Percentiles rank a stretch among this genome's conserved stretches.
phyloP scores from a whole-genome alignment of 2,113 vertebrate species.

The Panurus biarmicus region DNA sequence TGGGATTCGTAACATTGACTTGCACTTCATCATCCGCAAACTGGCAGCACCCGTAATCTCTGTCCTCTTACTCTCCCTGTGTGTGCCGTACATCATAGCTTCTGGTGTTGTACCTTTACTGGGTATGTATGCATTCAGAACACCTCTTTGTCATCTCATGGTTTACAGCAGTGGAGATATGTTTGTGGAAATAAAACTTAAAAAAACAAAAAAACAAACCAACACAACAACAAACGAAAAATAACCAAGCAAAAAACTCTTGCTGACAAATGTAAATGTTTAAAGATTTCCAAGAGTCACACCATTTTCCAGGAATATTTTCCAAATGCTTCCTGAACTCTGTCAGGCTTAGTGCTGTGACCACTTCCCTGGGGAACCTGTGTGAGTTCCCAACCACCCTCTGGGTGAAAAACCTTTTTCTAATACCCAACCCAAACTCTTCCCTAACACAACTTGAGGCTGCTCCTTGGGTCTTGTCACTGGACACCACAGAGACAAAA shows the following conservation, averaged over 20 bases:
- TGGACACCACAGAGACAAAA: neutral
- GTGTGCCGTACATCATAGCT: conserved; percentile 91
- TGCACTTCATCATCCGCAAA: conserved; percentile 93
- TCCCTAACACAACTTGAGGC: neutral
- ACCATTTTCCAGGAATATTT: neutral
- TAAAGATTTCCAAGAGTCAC: neutral
- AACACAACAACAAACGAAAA: neutral
- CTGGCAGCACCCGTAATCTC: conserved; percentile 94
- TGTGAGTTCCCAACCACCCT: neutral
- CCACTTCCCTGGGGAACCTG: neutral
- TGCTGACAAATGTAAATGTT: neutral
- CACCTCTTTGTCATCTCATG: neutral
- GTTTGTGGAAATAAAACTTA: neutral
- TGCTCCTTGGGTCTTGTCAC: neutral
- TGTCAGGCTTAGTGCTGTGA: neutral
- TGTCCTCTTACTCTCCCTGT: conserved; percentile 89
- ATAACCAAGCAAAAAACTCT: neutral
- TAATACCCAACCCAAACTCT: neutral
- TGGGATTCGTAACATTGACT: conserved; percentile 96
- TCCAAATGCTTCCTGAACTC: neutral
- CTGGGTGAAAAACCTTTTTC: neutral
- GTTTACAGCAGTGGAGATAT: neutral
- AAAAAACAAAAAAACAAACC: neutral
- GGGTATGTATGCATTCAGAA: conserved; percentile 71
- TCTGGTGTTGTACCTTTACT: conserved; percentile 86